These are phyloP conservation scores for Sarcophaga subvicina DNA, from an alignment of 2,888 invertebrate species.

Conservation along the genomic window DNA sequence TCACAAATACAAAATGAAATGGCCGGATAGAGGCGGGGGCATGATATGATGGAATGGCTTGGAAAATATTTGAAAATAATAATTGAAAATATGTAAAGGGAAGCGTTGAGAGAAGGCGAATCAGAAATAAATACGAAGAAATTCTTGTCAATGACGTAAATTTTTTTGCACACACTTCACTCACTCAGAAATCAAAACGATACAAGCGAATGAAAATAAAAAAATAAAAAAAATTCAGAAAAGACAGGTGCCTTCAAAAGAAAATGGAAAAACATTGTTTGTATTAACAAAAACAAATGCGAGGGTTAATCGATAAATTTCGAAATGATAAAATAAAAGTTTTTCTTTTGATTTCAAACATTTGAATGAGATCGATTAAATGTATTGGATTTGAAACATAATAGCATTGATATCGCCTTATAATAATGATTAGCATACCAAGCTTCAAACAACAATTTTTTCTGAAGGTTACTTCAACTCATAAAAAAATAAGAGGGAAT, in stretches of 20 bases:
- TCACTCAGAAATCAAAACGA: neutral
- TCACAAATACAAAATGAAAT: neutral
- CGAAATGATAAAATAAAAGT: no score
- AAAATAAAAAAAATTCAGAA: neutral
- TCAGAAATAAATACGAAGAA: conserved; percentile 17
- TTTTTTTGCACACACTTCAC: conserved; percentile 19
- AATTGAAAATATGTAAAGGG: conserved; percentile 29
- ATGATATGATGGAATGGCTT: neutral
- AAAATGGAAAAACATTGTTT: conserved; percentile 3
- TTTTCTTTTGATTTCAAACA: no score
- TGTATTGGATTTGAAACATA: no score
- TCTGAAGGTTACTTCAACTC: no score
- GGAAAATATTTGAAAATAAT: conserved; percentile 40
- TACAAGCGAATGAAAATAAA: neutral
- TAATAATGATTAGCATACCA: no score
- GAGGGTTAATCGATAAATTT: neutral
- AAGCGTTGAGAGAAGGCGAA: conserved; percentile 16
- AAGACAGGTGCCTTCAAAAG: conserved; percentile 38
- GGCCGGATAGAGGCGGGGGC: neutral
- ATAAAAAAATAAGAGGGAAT: no score
- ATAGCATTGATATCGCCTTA: no score
- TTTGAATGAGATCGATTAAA: no score
- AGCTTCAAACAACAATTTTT: no score
- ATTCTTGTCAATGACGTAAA: conserved; percentile 41
- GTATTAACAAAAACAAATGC: neutral